These are phyloP conservation scores for Synergus itoensis DNA, from an alignment of 2,888 invertebrate genomes.

Conservation along the genomic window DNA sequence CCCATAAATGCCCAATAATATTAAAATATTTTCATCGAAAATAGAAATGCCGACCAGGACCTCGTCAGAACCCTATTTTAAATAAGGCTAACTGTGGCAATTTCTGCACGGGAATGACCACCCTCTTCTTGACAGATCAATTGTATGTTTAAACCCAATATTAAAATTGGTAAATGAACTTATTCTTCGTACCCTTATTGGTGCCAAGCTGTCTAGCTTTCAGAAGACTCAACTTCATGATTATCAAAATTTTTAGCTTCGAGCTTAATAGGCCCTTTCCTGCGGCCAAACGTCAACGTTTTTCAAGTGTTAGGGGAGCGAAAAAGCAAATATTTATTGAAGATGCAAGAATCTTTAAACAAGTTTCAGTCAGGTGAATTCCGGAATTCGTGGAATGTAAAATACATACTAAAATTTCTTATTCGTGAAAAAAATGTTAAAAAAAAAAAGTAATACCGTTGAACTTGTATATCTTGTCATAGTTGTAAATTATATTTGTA, in stretches of 20 bases:
- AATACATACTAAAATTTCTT: background rate
- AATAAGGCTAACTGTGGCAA: too few species aligned
- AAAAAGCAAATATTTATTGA: constrained; percentile 63
- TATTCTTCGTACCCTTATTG: background rate
- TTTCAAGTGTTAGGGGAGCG: constrained; percentile 54
- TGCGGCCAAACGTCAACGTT: constrained; percentile 54
- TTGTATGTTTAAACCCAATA: too few species aligned
- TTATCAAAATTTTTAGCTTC: constrained; percentile 2
- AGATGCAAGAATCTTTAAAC: constrained; percentile 42
- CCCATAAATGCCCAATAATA: too few species aligned
- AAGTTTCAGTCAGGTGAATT: constrained; percentile 19
- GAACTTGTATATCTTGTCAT: too few species aligned
- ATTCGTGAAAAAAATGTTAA: background rate
- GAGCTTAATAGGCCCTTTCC: background rate
- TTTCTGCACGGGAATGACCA: too few species aligned
- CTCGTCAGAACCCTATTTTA: too few species aligned
- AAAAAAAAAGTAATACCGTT: background rate
- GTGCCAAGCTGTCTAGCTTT: constrained; percentile 33
- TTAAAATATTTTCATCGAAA: too few species aligned
- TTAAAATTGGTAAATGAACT: too few species aligned
- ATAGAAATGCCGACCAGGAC: too few species aligned
- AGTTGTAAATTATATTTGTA: too few species aligned
- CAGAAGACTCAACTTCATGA: background rate
- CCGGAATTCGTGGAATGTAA: constrained; percentile 6
- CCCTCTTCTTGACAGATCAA: too few species aligned